phyloP scores from a whole-genome alignment of 2,113 vertebrate species.

The Ivindomyrus marchei region DNA sequence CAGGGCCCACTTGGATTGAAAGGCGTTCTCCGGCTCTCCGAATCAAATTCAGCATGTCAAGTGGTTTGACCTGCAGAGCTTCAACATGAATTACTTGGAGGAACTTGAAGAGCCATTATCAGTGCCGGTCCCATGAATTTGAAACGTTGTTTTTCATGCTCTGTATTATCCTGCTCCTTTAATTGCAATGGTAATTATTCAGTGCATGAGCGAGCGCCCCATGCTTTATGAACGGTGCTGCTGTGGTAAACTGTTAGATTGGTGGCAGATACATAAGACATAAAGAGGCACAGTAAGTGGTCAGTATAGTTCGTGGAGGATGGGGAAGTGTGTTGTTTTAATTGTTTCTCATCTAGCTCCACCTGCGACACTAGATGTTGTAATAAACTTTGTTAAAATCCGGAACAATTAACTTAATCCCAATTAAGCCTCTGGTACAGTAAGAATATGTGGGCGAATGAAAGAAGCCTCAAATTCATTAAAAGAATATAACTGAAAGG shows the following conservation, averaged over 20 bases:
- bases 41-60: background rate
- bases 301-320: background rate
- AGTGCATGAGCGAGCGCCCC: background rate
- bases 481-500: background rate
- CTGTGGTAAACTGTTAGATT: background rate
- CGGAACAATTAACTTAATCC: background rate
- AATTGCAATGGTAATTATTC: background rate
- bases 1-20: background rate
- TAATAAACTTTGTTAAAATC: background rate
- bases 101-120: background rate
- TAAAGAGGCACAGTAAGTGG: background rate
- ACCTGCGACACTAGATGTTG: background rate
- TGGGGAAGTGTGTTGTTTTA: background rate
- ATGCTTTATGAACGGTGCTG: background rate
- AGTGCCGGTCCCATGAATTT: background rate
- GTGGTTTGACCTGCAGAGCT: background rate
- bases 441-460: background rate
- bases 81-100: background rate
- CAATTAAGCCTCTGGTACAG: background rate
- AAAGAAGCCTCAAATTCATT: background rate
- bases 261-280: background rate
- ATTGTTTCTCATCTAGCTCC: background rate
- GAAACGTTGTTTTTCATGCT: background rate
- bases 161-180: background rate
- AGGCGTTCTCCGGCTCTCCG: background rate